phyloP scores from a whole-genome alignment of 2,888 invertebrate genomes.

The Eulithis prunata region DNA sequence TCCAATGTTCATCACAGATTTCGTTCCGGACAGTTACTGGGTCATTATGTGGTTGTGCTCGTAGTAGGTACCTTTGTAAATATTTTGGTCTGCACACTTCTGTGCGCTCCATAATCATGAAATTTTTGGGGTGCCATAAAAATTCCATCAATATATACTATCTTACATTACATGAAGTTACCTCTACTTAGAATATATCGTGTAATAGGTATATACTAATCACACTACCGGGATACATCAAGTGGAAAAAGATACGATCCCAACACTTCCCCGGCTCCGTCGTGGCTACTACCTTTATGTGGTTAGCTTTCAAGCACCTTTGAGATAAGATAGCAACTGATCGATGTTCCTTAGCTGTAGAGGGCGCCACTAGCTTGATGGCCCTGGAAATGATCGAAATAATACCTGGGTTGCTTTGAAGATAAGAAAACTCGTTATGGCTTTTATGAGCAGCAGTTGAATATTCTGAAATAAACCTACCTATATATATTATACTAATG shows the following conservation, averaged over 20 bases:
- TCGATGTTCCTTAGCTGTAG: constrained; percentile 53
- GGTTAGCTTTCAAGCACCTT: constrained; percentile 34
- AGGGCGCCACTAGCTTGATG: constrained; percentile 36
- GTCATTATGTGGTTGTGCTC: no score
- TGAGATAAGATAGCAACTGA: constrained; percentile 56
- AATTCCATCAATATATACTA: no score
- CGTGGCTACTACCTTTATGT: constrained; percentile 27
- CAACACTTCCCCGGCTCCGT: constrained; percentile 4
- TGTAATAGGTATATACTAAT: neutral
- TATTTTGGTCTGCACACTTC: no score
- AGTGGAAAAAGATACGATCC: neutral
- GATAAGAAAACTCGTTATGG: constrained; percentile 27
- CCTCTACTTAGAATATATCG: no score
- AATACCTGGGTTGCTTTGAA: constrained; percentile 29
- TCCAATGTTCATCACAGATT: no score
- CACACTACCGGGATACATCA: neutral
- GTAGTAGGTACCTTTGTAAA: no score
- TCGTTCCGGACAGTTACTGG: no score
- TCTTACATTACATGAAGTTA: no score
- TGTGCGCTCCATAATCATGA: no score
- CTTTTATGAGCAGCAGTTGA: constrained; percentile 5
- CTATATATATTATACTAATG: no score
- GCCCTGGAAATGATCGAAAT: constrained; percentile 38
- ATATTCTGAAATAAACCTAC: constrained; percentile 9
- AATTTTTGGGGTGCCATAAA: no score